Evolutionary conservation across 2,888 invertebrate genomes (phyloP).

Genomic region (Perithous albicinctus): DNA sequence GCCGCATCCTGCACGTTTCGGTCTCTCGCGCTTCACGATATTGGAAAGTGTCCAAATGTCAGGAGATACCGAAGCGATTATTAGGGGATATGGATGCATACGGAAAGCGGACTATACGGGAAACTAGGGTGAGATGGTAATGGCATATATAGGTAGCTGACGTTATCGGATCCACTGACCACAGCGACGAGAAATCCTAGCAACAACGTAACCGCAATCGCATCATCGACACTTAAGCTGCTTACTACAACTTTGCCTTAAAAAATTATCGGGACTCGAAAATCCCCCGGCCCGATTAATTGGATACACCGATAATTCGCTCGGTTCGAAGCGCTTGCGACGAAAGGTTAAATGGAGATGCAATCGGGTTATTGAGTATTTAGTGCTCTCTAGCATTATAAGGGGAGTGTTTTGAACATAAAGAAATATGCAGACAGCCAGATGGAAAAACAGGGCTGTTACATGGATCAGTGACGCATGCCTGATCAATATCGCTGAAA

Average conservation of each 20-base stretch:
- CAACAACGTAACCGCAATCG: constrained; percentile 8
- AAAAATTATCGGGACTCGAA: neutral
- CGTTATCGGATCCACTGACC: constrained; percentile 1
- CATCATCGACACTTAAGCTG: constrained; percentile 15
- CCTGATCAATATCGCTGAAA: too few relatives aligned
- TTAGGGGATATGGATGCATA: constrained; percentile 37
- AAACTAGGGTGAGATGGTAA: neutral
- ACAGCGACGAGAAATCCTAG: constrained; percentile 9
- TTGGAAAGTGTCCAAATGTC: constrained; percentile 62
- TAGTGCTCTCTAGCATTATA: too few relatives aligned
- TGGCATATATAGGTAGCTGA: neutral
- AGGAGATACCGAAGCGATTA: constrained; percentile 56
- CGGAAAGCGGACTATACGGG: neutral
- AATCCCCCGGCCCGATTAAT: neutral
- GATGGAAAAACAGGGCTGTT: too few relatives aligned
- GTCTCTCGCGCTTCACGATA: constrained; percentile 17
- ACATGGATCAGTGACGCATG: too few relatives aligned
- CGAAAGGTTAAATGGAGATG: neutral
- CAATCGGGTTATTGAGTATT: neutral
- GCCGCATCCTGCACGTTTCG: constrained; percentile 8
- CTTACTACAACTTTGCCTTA: neutral
- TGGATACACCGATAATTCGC: neutral
- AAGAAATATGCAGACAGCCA: too few relatives aligned
- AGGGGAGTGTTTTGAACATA: too few relatives aligned
- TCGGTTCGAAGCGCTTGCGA: neutral